Evolutionary conservation across 1,140 invertebrate genomes (phyloP), one percentile per base, ranked within the genome.

Genomic region (Leguminivora glycinivorella): DNA sequence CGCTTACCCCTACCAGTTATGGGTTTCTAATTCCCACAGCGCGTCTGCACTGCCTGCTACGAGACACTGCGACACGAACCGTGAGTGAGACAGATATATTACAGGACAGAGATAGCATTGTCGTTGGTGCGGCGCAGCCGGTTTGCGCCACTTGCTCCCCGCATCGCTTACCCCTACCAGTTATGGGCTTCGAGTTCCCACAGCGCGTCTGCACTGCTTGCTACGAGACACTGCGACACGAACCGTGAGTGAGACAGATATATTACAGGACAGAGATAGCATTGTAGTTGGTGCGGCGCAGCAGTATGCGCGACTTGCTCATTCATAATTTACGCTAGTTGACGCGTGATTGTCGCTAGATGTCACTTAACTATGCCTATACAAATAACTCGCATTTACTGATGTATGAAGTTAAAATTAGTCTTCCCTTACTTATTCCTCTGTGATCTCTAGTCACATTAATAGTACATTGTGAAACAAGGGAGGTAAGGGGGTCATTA

Each of bases 131-230:
- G 99, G 98, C 3, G 95, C 96, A 90, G 98, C 98, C 24, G 94
- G n/a, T 99, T 22, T 98, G 98, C 91, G 97, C 97, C 86, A 94
- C 94, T 78, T 99, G 99, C 89, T 98, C 97, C n/a, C 94, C 94
- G 25, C 95, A 96, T 88, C 94, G 96, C 70, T 94, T 97, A 72
- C 96, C 96, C 60, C 96, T 99, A 84, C 99, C 99, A 0, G 93
- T 95, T 60, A 98, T 99, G 96, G 99, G 99, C 34, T 99, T 98
- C 92, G 99, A 99, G 92, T 98, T 98, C 93, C 96, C 97, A 88
- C 98, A 99, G 68, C 93, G 99, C 72, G 96, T 99, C 40, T 99
- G 99, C 92, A 96, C 98, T 85, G 95, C 95, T 19, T 99, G 99
- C 92, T 95, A 96, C 88, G 94, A 94, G 81, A 94, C 94, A 73